Percentiles rank a stretch among this genome's conserved stretches.
phyloP scores from a whole-genome alignment of 2,888 invertebrate species.

The Crocallis elinguaria region DNA sequence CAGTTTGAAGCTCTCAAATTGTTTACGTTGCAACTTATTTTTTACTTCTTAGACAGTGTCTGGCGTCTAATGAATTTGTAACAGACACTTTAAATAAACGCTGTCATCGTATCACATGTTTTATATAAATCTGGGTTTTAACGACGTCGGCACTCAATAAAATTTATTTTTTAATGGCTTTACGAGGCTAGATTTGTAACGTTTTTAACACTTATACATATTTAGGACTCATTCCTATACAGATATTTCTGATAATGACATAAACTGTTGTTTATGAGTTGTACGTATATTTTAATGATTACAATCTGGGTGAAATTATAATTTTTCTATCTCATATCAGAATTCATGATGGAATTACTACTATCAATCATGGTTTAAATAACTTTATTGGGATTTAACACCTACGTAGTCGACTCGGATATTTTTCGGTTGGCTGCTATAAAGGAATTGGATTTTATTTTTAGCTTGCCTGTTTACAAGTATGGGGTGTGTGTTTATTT shows the following conservation, averaged over 20 bases:
- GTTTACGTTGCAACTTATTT: conserved; percentile 35
- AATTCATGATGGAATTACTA: conserved; percentile 35
- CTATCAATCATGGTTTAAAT: conserved; percentile 37
- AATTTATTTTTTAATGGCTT: conserved; percentile 69
- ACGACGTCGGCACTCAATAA: conserved; percentile 71
- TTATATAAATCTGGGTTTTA: conserved; percentile 71
- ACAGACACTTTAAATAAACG: conserved; percentile 61
- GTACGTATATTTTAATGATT: conserved; percentile 42
- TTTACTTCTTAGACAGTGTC: conserved; percentile 45
- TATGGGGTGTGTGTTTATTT: background rate
- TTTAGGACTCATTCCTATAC: conserved; percentile 52
- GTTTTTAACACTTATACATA: conserved; percentile 59
- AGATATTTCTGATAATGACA: conserved; percentile 45
- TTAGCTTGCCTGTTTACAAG: conserved; percentile 8
- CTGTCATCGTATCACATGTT: conserved; percentile 71
- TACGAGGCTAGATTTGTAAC: conserved; percentile 60
- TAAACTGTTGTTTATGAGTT: conserved; percentile 46
- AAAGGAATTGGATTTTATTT: conserved; percentile 36
- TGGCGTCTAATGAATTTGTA: conserved; percentile 63
- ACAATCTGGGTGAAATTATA: conserved; percentile 35
- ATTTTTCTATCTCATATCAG: conserved; percentile 32
- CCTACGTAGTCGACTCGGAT: conserved; percentile 29
- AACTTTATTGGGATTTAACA: conserved; percentile 35
- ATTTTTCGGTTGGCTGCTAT: conserved; percentile 30
- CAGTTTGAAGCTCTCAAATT: background rate